phyloP scores from a whole-genome alignment of 2,888 invertebrate genomes.

The Eristalinus aeneus region DNA sequence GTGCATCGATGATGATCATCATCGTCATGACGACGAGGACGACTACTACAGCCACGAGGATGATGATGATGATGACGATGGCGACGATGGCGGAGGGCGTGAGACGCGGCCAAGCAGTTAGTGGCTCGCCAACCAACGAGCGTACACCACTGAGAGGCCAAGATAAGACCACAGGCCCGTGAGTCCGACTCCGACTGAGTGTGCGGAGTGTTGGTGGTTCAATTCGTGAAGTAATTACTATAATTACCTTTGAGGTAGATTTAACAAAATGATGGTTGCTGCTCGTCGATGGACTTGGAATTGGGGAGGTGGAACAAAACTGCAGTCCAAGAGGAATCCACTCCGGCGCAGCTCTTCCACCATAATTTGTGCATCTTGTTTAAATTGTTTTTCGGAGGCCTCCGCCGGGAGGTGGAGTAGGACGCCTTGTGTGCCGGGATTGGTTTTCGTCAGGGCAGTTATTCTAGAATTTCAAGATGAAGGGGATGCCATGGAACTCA shows the following conservation, averaged over 20 bases:
- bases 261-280: slow-evolving; percentile 76
- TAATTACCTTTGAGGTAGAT: slow-evolving; percentile 80
- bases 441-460: slow-evolving; percentile 2
- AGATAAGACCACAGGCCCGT: slow-evolving; percentile 59
- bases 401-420: slow-evolving; percentile 25
- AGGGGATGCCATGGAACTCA: not conserved
- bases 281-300: slow-evolving; percentile 43
- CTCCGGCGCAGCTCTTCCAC: slow-evolving; percentile 18
- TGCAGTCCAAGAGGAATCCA: slow-evolving; percentile 21
- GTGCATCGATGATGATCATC: slow-evolving; percentile 73
- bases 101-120: slow-evolving; percentile 21
- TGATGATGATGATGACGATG: not conserved
- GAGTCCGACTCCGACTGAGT: slow-evolving; percentile 17
- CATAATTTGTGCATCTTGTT: slow-evolving; percentile 68
- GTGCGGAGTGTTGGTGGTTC: slow-evolving; percentile 72
- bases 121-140: slow-evolving; percentile 56
- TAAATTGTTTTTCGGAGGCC: slow-evolving; percentile 55
- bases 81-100: slow-evolving; percentile 25
- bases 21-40: slow-evolving; percentile 32
- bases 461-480: slow-evolving; percentile 38
- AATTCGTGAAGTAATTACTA: slow-evolving; percentile 80
- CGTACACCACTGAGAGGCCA: slow-evolving; percentile 69
- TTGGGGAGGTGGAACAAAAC: slow-evolving; percentile 48
- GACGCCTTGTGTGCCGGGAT: slow-evolving; percentile 13
- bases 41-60: not conserved